Evolutionary conservation across 2,797 vertebrate genomes (phyloP).

Genomic region (Margarornis squamiger): DNA sequence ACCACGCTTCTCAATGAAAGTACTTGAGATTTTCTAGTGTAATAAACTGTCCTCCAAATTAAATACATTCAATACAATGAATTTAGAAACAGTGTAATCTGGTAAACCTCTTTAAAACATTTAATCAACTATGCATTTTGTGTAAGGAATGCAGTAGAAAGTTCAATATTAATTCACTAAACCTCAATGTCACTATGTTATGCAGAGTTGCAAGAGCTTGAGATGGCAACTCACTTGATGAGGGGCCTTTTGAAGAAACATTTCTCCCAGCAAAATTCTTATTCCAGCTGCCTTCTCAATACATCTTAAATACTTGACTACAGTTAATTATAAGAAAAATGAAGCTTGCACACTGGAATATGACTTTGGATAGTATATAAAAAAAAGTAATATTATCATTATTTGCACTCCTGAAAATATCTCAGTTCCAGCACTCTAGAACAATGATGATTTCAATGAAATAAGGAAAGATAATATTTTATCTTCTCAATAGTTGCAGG

Average conservation of each 20-base stretch:
- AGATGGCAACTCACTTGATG: neutral
- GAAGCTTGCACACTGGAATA: neutral
- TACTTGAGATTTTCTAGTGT: neutral
- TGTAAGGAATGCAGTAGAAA: neutral
- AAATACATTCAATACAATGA: neutral
- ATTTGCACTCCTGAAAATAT: slow-evolving; percentile 12
- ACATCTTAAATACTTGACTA: neutral
- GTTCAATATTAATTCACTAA: neutral
- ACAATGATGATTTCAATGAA: neutral
- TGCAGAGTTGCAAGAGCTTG: neutral
- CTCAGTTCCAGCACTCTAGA: neutral
- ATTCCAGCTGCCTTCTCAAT: neutral
- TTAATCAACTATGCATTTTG: neutral
- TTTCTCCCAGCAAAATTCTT: neutral
- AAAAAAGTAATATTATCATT: neutral
- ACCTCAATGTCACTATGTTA: neutral
- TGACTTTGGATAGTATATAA: neutral
- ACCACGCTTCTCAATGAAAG: neutral
- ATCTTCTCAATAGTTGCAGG: neutral
- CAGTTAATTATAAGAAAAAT: neutral
- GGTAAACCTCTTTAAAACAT: neutral
- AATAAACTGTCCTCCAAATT: neutral
- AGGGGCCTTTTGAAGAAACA: neutral
- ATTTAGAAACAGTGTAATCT: neutral
- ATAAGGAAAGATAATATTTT: neutral